Evolutionary conservation across 2,797 vertebrate genomes (phyloP).

Genomic region (Hippopotamyrus pictus): DNA sequence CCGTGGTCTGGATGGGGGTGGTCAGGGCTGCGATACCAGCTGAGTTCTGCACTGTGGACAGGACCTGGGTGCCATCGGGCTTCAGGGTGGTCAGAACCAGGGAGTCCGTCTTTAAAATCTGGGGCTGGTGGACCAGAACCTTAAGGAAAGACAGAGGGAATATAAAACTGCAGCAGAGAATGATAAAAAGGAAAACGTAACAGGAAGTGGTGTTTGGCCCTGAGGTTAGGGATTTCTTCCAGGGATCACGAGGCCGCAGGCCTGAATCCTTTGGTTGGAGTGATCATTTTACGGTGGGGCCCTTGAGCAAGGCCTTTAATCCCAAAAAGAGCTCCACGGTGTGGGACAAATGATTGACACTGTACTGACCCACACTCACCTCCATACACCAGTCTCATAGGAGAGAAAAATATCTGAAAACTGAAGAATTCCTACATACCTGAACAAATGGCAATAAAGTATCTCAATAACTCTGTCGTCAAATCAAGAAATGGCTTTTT

Average conservation of each 20-base stretch:
- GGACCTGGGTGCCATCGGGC: constrained; percentile 82
- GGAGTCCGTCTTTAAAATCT: constrained; percentile 94
- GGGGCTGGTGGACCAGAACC: constrained; percentile 93
- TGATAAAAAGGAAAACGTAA: background rate
- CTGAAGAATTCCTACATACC: background rate
- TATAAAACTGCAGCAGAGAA: background rate
- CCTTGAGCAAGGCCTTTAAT: background rate
- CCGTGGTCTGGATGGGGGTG: constrained; percentile 82
- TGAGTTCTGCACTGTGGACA: constrained; percentile 86
- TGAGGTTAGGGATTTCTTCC: background rate
- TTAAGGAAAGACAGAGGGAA: constrained; percentile 41
- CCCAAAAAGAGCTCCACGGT: background rate
- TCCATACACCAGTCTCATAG: background rate
- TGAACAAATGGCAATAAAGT: background rate
- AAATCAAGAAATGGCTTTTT: background rate
- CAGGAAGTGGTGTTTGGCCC: background rate
- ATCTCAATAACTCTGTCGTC: background rate
- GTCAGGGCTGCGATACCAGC: constrained; percentile 78
- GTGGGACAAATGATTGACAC: background rate
- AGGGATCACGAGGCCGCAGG: background rate
- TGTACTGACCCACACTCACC: background rate
- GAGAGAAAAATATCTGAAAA: background rate
- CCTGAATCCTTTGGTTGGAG: background rate
- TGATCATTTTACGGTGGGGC: background rate
- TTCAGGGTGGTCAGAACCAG: constrained; percentile 90